A percentile compares a stretch with the other conserved stretches of the same genome.
phyloP scores from a whole-genome alignment of 2,888 invertebrate species.

The Pseudoips prasinana region DNA sequence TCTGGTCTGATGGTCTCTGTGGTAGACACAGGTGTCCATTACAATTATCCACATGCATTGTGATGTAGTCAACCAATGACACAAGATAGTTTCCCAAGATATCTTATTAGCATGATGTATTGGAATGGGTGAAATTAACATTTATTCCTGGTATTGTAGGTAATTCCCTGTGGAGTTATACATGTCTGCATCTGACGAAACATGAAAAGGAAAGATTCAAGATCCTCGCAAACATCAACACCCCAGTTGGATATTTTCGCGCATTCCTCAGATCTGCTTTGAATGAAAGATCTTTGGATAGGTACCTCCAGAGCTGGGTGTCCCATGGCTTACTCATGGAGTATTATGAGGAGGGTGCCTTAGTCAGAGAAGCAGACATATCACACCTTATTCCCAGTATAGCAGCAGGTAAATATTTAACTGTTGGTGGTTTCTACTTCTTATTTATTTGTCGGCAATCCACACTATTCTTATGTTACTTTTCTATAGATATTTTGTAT shows the following conservation, averaged over 20 bases:
- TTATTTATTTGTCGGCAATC: too few relatives aligned
- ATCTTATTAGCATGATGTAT: too few relatives aligned
- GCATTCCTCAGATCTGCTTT: constrained; percentile 95
- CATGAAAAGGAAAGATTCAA: constrained; percentile 94
- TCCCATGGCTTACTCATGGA: constrained; percentile 84
- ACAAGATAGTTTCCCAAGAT: too few relatives aligned
- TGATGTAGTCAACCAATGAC: too few relatives aligned
- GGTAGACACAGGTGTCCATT: too few relatives aligned
- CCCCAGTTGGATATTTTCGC: constrained; percentile 88
- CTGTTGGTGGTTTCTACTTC: not conserved
- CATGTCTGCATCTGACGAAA: constrained; percentile 89
- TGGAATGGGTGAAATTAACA: too few relatives aligned
- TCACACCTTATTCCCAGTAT: constrained; percentile 90
- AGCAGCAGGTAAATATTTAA: constrained; percentile 86
- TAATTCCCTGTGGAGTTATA: constrained; percentile 89
- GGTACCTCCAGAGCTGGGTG: constrained; percentile 89
- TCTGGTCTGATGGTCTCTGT: too few relatives aligned
- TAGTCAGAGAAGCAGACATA: constrained; percentile 90
- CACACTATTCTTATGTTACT: too few relatives aligned
- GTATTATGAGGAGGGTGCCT: constrained; percentile 93
- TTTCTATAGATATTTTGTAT: too few relatives aligned
- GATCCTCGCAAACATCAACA: constrained; percentile 76
- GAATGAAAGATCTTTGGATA: constrained; percentile 95
- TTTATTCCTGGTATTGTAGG: constrained; percentile 44
- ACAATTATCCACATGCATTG: too few relatives aligned